Evolutionary conservation across 2,888 invertebrate genomes (phyloP).

Genomic region (Stenolophus ochropezus): DNA sequence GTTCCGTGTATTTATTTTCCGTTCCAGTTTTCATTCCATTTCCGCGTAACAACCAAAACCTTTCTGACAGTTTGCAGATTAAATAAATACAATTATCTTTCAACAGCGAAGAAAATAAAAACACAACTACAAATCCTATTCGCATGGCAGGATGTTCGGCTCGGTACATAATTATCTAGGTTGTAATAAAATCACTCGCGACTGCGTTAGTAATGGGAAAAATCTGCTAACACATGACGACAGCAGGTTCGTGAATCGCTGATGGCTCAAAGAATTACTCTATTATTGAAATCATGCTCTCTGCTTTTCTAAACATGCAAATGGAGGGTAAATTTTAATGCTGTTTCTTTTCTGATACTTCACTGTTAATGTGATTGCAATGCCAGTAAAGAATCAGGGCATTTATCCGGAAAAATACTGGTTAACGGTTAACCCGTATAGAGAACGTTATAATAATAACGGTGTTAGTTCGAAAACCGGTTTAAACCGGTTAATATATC

Average conservation of each 20-base stretch:
- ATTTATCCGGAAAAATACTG: neutral
- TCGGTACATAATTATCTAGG: conserved; percentile 20
- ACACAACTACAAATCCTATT: conserved; percentile 30
- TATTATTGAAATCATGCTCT: conserved; percentile 19
- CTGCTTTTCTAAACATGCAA: neutral
- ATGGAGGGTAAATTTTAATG: neutral
- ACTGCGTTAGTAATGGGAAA: conserved; percentile 7
- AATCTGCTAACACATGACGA: too few species aligned
- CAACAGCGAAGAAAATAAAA: conserved; percentile 3
- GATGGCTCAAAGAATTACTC: neutral
- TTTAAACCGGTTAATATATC: too few species aligned
- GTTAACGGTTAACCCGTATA: too few species aligned
- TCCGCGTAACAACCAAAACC: neutral
- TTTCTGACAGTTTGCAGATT: conserved; percentile 1
- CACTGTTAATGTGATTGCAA: neutral
- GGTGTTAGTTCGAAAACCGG: too few species aligned
- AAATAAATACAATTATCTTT: conserved; percentile 25
- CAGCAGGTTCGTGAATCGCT: neutral
- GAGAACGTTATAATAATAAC: too few species aligned
- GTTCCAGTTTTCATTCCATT: conserved; percentile 3
- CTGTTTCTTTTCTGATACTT: neutral
- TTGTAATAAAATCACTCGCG: conserved; percentile 12
- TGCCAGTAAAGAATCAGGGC: neutral
- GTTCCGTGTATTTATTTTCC: neutral
- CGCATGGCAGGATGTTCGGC: conserved; percentile 5